Conservation (phyloP, 2,888 invertebrate species). For the Campoplex capitator region DNA sequence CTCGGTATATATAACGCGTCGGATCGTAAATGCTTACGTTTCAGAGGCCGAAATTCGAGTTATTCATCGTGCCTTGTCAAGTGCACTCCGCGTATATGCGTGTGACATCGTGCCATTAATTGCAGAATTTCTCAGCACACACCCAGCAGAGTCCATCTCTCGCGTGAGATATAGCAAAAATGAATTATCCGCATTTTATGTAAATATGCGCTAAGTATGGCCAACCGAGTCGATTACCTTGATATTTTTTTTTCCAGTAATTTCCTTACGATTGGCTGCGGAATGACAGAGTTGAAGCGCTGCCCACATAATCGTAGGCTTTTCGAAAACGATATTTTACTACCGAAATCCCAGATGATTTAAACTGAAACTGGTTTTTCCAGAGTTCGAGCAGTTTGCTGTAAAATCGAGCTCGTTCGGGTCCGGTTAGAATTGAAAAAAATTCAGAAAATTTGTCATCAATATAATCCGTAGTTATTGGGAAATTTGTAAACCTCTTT, state of each 20-base stretch:
- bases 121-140: neutral
- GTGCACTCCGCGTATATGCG: neutral
- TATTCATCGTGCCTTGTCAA: slow-evolving; percentile 20
- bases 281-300: too few relatives aligned
- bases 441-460: too few relatives aligned
- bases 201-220: too few relatives aligned
- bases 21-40: neutral
- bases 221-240: too few relatives aligned
- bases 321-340: neutral
- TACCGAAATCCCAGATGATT: neutral
- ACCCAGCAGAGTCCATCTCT: neutral
- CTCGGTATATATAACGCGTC: too few relatives aligned
- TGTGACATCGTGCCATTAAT: neutral
- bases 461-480: neutral
- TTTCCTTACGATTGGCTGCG: slow-evolving; percentile 36
- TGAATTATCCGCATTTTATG: neutral
- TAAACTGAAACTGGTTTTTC: neutral
- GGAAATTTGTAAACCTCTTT: neutral
- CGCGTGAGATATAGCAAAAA: neutral
- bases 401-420: neutral
- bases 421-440: too few relatives aligned
- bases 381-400: neutral
- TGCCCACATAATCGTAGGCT: too few relatives aligned
- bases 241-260: neutral
- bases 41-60: slow-evolving; percentile 11